Evolutionary conservation across 2,888 invertebrate genomes (phyloP), one percentile per base, ranked within the genome.

Genomic region (Trichogramma dendrolimi): DNA sequence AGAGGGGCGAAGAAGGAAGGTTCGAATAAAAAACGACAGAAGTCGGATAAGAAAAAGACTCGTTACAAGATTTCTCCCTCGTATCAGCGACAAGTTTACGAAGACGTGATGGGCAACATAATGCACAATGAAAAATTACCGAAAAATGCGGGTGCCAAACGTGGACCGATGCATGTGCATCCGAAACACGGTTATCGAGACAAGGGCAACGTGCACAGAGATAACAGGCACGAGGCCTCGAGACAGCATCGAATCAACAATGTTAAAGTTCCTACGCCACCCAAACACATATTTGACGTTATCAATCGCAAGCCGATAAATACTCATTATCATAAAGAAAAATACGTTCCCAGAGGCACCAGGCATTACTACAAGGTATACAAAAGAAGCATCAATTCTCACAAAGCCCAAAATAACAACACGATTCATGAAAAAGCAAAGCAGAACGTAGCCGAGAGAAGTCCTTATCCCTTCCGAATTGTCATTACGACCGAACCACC

Each of bases 31-130:
- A 59, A 42, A 39, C 39, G 50, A 63, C 55, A 55, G 47, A 55
- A 51, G 40, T 53, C 49, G 4, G 63, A 48, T n/a, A 55, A 52
- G 11, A 64, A 64, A 5, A 59, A 55, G 43, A 53, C 55, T 27
- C 62, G 52, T 11, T 27, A 46, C 39, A 55, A 39, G 44, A 44
- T 57, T 14, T 54, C 66, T 1, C 67, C 62, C 3, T 72, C 75
- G 4, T 78, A 76, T 64, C 71, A 79, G 39, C 72, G 67, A 7
- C 71, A 75, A 50, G 76, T 77, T 4, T 78, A 79, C 65, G 75
- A 79, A 39, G 79, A 78, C 51, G 77, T 78, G 0, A 77, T 78
- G 76, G 76, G 75, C 1, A 77, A 72, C 4, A 79, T 79, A 8
- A 72, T 72, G 55, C 73, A 75, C 65, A 64, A 71, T 10, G 70